Evolutionary conservation across 2,888 invertebrate genomes (phyloP).

Genomic region (Philhelius pedissequus): DNA sequence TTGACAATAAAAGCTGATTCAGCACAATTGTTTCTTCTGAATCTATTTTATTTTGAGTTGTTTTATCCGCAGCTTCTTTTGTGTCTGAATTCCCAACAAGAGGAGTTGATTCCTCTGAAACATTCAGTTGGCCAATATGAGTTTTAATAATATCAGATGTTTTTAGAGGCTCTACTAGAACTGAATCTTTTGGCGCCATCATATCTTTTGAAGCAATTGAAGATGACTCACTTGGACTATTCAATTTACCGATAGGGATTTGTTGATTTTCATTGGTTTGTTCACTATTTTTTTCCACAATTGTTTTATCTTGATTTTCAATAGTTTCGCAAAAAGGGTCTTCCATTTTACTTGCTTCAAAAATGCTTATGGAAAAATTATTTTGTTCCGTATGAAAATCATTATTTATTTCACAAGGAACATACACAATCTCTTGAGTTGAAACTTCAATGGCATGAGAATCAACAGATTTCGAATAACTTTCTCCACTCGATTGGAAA

Average conservation of each 20-base stretch:
- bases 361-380: neutral
- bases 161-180: neutral
- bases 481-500: slow-evolving; percentile 47
- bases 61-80: neutral
- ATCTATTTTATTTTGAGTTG: neutral
- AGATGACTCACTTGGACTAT: neutral
- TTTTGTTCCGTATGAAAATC: slow-evolving; percentile 19
- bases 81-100: neutral
- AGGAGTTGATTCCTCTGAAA: neutral
- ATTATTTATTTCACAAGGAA: slow-evolving; percentile 15
- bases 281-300: neutral
- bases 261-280: neutral
- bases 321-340: slow-evolving; percentile 32
- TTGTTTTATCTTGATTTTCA: neutral
- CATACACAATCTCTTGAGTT: slow-evolving; percentile 29
- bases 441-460: neutral
- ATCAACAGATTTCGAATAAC: neutral
- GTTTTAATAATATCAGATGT: too few relatives aligned
- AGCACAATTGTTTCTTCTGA: neutral
- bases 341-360: neutral
- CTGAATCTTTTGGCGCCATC: neutral
- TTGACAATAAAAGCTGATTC: neutral
- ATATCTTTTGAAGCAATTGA: neutral
- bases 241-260: neutral
- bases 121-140: too few relatives aligned